These are phyloP conservation scores for Branchellion lobata DNA, from an alignment of 2,888 invertebrate species.

Conservation along the genomic window DNA sequence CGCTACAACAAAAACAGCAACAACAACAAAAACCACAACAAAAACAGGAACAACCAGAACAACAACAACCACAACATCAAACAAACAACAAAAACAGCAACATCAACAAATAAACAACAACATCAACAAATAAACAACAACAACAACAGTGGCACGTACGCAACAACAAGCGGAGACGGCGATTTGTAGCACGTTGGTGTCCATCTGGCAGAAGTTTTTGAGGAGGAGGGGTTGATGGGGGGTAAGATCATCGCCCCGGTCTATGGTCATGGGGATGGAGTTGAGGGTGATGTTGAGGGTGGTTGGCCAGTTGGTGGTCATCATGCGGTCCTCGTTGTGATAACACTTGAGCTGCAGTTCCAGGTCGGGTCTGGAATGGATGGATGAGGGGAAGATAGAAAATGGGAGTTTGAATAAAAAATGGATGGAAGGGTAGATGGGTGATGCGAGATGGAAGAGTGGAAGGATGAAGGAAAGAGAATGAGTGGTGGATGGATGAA, in stretches of 20 bases:
- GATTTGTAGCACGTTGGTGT: slow-evolving; percentile 45
- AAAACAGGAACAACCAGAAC: no score
- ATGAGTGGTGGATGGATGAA: no score
- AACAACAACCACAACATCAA: no score
- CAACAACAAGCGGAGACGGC: slow-evolving; percentile 48
- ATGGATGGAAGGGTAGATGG: neutral
- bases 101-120: no score
- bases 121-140: no score
- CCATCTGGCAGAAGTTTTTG: slow-evolving; percentile 47
- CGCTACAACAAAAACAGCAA: no score
- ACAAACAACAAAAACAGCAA: no score
- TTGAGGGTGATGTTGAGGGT: slow-evolving; percentile 48
- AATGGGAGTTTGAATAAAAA: neutral
- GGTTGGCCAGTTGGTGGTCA: slow-evolving; percentile 49
- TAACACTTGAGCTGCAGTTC: slow-evolving; percentile 48
- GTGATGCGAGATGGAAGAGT: no score
- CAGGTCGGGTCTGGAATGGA: slow-evolving; percentile 45
- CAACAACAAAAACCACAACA: no score
- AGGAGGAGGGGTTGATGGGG: slow-evolving; percentile 44
- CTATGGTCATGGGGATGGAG: slow-evolving; percentile 47
- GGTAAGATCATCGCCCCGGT: slow-evolving; percentile 27
- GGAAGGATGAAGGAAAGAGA: no score
- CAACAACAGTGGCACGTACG: no score
- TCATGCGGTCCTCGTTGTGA: slow-evolving; percentile 47
- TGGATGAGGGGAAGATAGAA: neutral